Conservation (phyloP, 2,888 invertebrate genomes). For the Charanyca ferruginea region DNA sequence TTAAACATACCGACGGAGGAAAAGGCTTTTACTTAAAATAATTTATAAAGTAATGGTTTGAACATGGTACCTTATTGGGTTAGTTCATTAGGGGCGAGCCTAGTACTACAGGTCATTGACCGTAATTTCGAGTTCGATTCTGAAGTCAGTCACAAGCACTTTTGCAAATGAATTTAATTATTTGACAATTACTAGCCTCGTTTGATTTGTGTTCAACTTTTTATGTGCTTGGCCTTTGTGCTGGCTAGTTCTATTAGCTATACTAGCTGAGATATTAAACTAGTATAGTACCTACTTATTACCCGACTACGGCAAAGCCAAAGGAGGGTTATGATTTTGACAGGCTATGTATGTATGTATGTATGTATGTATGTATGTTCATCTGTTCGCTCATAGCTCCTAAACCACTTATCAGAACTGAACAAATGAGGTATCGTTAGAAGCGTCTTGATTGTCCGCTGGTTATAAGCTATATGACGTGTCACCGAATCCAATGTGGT, state of each 20-base stretch:
- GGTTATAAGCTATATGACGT: too few relatives aligned
- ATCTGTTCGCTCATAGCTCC: too few relatives aligned
- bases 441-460: too few relatives aligned
- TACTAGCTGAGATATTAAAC: not conserved
- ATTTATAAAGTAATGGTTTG: constrained; percentile 12
- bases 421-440: too few relatives aligned
- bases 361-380: too few relatives aligned
- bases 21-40: not conserved
- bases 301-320: too few relatives aligned
- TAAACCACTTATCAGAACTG: too few relatives aligned
- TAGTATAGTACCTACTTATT: too few relatives aligned
- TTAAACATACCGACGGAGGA: not conserved
- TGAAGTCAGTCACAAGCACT: constrained; percentile 6
- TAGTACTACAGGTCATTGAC: constrained; percentile 8
- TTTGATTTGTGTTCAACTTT: not conserved
- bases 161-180: constrained; percentile 30
- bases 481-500: too few relatives aligned
- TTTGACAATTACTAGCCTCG: not conserved
- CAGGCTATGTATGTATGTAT: too few relatives aligned
- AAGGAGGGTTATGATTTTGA: too few relatives aligned
- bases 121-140: not conserved
- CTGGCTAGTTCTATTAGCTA: not conserved
- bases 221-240: not conserved
- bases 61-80: not conserved
- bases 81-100: not conserved